A percentile compares a stretch with the other conserved stretches of the same genome.
phyloP scores from a whole-genome alignment of 2,888 invertebrate genomes.

The Cephus pygmeus region DNA sequence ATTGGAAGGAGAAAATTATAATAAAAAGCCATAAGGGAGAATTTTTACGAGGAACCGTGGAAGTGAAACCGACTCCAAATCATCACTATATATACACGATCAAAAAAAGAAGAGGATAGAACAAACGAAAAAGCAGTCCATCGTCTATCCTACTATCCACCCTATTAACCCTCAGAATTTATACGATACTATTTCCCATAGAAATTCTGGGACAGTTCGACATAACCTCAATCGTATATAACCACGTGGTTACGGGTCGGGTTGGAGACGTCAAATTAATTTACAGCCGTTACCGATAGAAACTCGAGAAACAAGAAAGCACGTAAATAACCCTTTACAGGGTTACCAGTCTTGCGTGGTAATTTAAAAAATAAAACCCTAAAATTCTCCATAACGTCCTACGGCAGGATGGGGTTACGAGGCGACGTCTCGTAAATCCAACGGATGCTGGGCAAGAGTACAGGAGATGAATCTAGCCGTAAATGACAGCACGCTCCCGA shows the following conservation, averaged over 20 bases:
- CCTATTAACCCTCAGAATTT: not conserved
- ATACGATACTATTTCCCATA: not conserved
- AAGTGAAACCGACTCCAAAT: not conserved
- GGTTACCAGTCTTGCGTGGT: not conserved
- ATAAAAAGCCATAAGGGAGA: not conserved
- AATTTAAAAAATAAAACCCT: not conserved
- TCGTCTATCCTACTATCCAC: not conserved
- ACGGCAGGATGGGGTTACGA: not conserved
- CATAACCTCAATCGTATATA: not conserved
- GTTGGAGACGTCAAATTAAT: not conserved
- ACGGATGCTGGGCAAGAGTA: conserved; percentile 9
- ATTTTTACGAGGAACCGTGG: not conserved
- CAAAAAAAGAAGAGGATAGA: not conserved
- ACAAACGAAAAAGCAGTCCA: not conserved
- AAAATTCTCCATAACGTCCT: not conserved
- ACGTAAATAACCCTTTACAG: not conserved
- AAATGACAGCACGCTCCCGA: not conserved
- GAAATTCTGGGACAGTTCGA: not conserved
- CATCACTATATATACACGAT: not conserved
- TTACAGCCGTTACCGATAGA: not conserved
- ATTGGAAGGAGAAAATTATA: conserved; percentile 1
- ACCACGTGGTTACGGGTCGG: not conserved
- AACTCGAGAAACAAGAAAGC: not conserved
- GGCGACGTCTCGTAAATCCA: conserved; percentile 18
- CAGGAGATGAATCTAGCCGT: not conserved